Evolutionary conservation across 1,140 invertebrate species (phyloP), one percentile per base, ranked within the genome.

Genomic region (Drosophila ironensis): DNA sequence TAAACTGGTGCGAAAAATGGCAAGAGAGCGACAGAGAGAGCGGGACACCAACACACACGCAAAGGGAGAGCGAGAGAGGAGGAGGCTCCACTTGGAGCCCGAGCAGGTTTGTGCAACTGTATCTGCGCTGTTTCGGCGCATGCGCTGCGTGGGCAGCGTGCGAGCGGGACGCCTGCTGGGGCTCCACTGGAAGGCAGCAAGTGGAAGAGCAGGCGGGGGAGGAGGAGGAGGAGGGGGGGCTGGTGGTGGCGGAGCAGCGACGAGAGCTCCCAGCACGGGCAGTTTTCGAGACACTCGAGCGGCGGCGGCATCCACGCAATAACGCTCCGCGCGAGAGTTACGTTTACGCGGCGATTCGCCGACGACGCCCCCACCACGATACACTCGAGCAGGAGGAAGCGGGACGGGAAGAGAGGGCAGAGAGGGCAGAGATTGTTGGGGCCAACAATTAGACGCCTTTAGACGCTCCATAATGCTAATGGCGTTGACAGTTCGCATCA

Each of bases 1-100:
- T 87, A 87, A 87, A 87, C 81, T 87, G 80, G 80, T 86, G 80
- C 80, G 80, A 86, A 86, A 84, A 86, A 86, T 86, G 81, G 80
- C 66, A 80, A 84, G 52, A 72, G 63, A 76, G 69, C 61, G n/a
- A 17, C 5, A 40, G 64, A 54, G 57, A 68, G 46, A 19, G 40
- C 57, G 40, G 35, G 50, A 35, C 45, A 38, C 16, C 40, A 14
- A 44, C 40, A 41, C 37, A 37, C 42, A 22, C 16, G 44, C 16
- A 41, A 9, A 54, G 41, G 12, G 20, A 54, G 25, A 17, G 44
- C 44, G 52, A 44, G 53, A 38, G 38, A 38, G 56, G 57, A 47
- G 60, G 56, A 40, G 48, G 52, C 27, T 44, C 66, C 64, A 71
- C 50, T 46, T 17, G 41, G 53, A 54, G 44, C 73, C 7, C 53